Percentiles rank a stretch among this genome's conserved stretches.
These are phyloP conservation scores for Odontocerum albicorne DNA, from an alignment of 2,888 invertebrate species.

Conservation along the genomic window DNA sequence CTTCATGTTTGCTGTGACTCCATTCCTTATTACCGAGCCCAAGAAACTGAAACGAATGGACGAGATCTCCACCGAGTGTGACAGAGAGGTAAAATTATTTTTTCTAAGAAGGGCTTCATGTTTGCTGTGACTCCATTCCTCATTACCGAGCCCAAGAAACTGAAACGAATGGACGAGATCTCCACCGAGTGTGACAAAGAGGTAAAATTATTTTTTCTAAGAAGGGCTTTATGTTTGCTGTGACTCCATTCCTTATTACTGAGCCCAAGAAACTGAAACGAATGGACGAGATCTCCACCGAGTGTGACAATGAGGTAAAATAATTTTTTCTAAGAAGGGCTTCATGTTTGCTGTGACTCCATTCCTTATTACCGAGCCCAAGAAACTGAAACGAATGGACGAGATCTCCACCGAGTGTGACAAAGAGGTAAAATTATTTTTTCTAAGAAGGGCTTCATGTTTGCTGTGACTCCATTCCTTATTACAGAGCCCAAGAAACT, in stretches of 20 bases:
- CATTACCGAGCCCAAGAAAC: slow-evolving; percentile 49
- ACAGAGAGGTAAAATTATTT: slow-evolving; percentile 46
- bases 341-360: slow-evolving; percentile 51
- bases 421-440: slow-evolving; percentile 45
- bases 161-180: slow-evolving; percentile 52
- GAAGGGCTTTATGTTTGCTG: slow-evolving; percentile 48
- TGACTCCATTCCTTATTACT: slow-evolving; percentile 49
- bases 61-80: slow-evolving; percentile 51
- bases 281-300: slow-evolving; percentile 51
- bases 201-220: slow-evolving; percentile 44
- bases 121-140: slow-evolving; percentile 49
- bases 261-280: slow-evolving; percentile 52
- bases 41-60: slow-evolving; percentile 54
- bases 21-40: slow-evolving; percentile 49
- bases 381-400: slow-evolving; percentile 53
- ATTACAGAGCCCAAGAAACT: slow-evolving; percentile 50
- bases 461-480: slow-evolving; percentile 48
- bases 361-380: slow-evolving; percentile 49
- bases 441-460: slow-evolving; percentile 49
- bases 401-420: slow-evolving; percentile 52
- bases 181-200: slow-evolving; percentile 53
- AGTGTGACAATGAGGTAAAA: slow-evolving; percentile 52
- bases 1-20: slow-evolving; percentile 49
- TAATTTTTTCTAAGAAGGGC: slow-evolving; percentile 43
- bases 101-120: slow-evolving; percentile 49